Conservation (phyloP, 2,113 vertebrate genomes). For the Aspidoscelis tigris region DNA sequence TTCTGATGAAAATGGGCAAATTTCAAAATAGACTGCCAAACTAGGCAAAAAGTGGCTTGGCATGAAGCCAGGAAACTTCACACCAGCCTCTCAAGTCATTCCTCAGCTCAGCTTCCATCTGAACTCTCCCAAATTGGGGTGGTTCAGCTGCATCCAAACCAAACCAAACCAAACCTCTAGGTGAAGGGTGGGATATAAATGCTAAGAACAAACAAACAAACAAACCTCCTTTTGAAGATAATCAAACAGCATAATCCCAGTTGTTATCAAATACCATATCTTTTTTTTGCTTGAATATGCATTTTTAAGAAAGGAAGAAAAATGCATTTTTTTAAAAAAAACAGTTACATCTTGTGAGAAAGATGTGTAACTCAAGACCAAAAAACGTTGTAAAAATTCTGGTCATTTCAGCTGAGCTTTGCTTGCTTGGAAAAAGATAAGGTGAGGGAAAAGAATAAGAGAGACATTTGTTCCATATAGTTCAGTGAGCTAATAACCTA, state of each 20-base stretch:
- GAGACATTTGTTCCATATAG: not conserved
- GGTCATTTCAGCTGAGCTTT: not conserved
- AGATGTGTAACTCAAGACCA: not conserved
- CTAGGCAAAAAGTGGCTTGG: too few relatives aligned
- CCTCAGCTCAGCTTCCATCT: too few relatives aligned
- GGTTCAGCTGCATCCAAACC: too few relatives aligned
- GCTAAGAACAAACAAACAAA: too few relatives aligned
- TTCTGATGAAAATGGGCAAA: too few relatives aligned
- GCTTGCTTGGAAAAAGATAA: not conserved
- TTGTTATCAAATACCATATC: not conserved
- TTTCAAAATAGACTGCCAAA: too few relatives aligned
- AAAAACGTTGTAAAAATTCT: not conserved
- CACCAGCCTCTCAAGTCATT: too few relatives aligned
- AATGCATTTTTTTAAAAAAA: too few relatives aligned
- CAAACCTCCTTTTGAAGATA: not conserved
- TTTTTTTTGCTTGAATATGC: not conserved
- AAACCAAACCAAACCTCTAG: too few relatives aligned
- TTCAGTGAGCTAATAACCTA: not conserved
- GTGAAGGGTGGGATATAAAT: too few relatives aligned
- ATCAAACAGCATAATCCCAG: not conserved
- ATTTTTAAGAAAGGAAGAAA: not conserved
- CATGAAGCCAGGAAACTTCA: too few relatives aligned
- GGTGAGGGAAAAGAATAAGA: not conserved
- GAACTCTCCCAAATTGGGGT: too few relatives aligned
- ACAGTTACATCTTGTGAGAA: not conserved